Evolutionary conservation across 2,888 invertebrate genomes (phyloP).

Genomic region (Plutella xylostella): DNA sequence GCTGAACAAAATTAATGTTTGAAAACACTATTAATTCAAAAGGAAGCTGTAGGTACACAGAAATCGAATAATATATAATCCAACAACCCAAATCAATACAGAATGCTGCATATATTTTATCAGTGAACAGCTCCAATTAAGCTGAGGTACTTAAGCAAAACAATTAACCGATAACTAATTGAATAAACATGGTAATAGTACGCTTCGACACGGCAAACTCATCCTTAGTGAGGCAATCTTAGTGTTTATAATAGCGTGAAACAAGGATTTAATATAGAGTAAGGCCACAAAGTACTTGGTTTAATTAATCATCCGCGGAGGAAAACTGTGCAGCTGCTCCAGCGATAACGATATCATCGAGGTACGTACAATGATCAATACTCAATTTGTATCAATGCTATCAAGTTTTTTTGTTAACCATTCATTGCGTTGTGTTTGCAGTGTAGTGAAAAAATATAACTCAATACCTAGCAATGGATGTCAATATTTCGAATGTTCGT

Average conservation of each 20-base stretch:
- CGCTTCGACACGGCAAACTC: neutral
- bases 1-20: no score
- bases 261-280: slow-evolving; percentile 3
- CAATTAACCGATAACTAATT: slow-evolving; percentile 2
- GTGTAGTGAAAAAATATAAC: no score
- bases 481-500: no score
- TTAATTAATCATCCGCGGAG: slow-evolving; percentile 55
- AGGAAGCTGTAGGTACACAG: no score
- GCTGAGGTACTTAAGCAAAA: slow-evolving; percentile 4
- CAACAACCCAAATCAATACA: no score
- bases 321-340: slow-evolving; percentile 54
- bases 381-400: no score
- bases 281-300: slow-evolving; percentile 24
- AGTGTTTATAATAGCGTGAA: neutral
- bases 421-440: no score
- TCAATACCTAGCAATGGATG: no score
- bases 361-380: neutral
- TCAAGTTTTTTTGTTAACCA: no score
- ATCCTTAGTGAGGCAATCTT: neutral
- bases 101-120: no score
- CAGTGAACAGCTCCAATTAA: neutral
- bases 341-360: slow-evolving; percentile 40
- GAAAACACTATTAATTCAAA: no score
- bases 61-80: no score
- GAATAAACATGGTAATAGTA: slow-evolving; percentile 2